Evolutionary conservation across 2,797 vertebrate genomes (phyloP).

Genomic region (Antrozous pallidus): DNA sequence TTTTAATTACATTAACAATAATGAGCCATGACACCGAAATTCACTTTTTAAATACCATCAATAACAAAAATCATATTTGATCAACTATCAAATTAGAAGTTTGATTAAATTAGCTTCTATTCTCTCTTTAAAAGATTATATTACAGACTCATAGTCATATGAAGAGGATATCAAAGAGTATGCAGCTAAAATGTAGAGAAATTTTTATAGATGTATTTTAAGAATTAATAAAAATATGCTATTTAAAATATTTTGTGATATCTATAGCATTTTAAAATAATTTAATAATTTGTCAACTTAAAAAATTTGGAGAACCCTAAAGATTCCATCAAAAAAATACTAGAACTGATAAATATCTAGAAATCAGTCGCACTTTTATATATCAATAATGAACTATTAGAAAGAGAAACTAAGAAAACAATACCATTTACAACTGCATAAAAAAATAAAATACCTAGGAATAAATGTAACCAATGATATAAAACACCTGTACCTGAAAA

Average conservation of each 20-base stretch:
- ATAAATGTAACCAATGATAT: background rate
- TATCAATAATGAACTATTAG: background rate
- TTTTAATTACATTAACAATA: conserved; percentile 14
- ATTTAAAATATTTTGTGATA: conserved; percentile 5
- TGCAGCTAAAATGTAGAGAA: background rate
- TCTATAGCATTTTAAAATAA: background rate
- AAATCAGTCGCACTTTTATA: background rate
- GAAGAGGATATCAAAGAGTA: background rate
- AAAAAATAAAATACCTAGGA: background rate
- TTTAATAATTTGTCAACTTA: conserved; percentile 8
- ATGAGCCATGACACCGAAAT: background rate
- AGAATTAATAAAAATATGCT: background rate
- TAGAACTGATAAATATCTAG: background rate
- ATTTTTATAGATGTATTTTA: background rate
- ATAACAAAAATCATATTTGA: background rate
- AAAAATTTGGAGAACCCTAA: background rate
- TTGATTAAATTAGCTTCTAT: conserved; percentile 7
- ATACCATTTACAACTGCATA: background rate
- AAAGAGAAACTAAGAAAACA: background rate
- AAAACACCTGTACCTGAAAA: background rate
- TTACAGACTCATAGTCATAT: background rate
- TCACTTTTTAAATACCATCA: conserved; percentile 17
- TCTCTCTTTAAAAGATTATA: conserved; percentile 35
- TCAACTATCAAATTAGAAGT: background rate
- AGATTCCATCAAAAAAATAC: background rate